phyloP scores from a whole-genome alignment of 2,888 invertebrate species.

The Callyntrura guangdongensis region DNA sequence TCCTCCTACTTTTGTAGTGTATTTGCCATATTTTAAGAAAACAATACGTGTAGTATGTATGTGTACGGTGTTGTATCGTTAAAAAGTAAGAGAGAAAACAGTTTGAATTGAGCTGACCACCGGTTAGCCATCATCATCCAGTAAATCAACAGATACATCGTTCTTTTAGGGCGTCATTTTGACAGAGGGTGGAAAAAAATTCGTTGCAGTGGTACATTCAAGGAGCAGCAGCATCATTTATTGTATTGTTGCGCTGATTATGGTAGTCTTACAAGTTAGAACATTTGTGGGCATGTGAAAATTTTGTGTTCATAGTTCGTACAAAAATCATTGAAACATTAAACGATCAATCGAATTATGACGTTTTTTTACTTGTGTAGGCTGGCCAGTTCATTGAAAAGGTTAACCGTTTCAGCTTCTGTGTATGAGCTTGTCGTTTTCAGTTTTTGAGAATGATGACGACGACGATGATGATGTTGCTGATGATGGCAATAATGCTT shows the following conservation, averaged over 20 bases:
- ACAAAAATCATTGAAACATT: slow-evolving; percentile 35
- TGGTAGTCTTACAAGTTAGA: not conserved
- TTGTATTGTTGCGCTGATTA: not conserved
- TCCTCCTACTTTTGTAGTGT: not conserved
- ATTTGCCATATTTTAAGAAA: too few relatives aligned
- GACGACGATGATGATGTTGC: not conserved
- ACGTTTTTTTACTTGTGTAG: slow-evolving; percentile 19
- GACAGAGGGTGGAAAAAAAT: slow-evolving; percentile 33
- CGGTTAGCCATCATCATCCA: slow-evolving; percentile 37
- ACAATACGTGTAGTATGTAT: not conserved
- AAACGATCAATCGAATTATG: slow-evolving; percentile 53
- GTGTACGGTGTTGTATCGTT: not conserved
- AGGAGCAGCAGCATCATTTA: not conserved
- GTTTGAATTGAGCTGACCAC: not conserved
- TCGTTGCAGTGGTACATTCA: not conserved
- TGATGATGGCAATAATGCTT: slow-evolving; percentile 33
- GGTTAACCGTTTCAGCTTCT: slow-evolving; percentile 67
- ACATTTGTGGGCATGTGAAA: not conserved
- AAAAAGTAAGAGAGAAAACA: not conserved
- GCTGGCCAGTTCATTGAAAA: slow-evolving; percentile 50
- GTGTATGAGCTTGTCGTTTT: slow-evolving; percentile 12
- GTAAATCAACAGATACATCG: slow-evolving; percentile 45
- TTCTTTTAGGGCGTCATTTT: slow-evolving; percentile 52
- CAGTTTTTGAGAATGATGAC: too few relatives aligned
- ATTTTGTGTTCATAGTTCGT: not conserved